Evolutionary conservation across 2,888 invertebrate genomes (phyloP).

Genomic region (Leucophora obtusa): DNA sequence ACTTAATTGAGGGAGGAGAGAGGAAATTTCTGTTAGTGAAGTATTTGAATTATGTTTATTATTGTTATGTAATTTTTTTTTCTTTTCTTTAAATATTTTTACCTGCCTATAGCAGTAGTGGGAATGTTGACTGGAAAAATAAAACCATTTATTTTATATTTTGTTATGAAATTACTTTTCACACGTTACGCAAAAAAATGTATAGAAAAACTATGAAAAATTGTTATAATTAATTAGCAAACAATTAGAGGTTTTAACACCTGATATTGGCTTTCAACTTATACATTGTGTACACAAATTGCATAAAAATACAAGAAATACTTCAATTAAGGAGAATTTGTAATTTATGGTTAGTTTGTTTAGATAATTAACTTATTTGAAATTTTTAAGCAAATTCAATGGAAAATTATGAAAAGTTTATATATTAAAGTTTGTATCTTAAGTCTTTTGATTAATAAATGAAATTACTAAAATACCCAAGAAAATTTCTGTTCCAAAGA

Average conservation of each 20-base stretch:
- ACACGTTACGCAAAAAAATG: slow-evolving; percentile 56
- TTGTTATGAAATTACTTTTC: slow-evolving; percentile 57
- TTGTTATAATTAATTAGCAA: slow-evolving; percentile 34
- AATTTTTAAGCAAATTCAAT: no score
- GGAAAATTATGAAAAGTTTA: no score
- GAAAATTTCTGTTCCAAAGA: no score
- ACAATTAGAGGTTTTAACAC: slow-evolving; percentile 22
- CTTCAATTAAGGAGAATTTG: background rate
- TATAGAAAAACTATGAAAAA: slow-evolving; percentile 28
- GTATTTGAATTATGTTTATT: slow-evolving; percentile 14
- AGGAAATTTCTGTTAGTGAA: slow-evolving; percentile 35
- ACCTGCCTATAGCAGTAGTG: slow-evolving; percentile 4
- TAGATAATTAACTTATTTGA: background rate
- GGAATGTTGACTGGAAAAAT: slow-evolving; percentile 40
- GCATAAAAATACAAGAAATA: background rate
- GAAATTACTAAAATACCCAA: no score
- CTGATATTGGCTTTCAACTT: background rate
- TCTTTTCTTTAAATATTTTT: slow-evolving; percentile 30
- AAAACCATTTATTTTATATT: slow-evolving; percentile 47
- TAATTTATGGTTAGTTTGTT: background rate
- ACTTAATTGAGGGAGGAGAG: slow-evolving; percentile 21
- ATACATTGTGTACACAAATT: background rate
- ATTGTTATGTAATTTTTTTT: slow-evolving; percentile 27
- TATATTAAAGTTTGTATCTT: background rate
- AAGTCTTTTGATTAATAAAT: background rate